These are phyloP conservation scores for Lethenteron reissneri DNA, from an alignment of 2,113 vertebrate species.

Conservation along the genomic window DNA sequence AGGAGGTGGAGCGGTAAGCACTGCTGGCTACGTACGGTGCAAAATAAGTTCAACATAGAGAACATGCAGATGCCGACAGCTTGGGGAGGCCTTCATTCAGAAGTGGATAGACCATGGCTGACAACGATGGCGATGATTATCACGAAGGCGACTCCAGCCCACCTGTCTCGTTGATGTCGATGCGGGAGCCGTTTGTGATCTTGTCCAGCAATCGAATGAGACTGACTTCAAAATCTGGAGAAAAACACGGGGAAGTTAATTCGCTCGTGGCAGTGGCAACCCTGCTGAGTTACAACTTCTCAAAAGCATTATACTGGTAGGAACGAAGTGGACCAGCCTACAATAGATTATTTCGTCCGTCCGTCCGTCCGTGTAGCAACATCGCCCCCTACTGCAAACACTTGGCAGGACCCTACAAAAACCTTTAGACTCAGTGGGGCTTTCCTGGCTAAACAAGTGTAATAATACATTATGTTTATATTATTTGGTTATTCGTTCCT, in stretches of 20 bases:
- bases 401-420: no score
- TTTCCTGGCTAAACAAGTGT: no score
- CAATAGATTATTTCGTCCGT: no score
- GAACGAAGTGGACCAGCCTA: no score
- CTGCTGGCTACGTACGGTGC: neutral
- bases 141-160: slow-evolving; percentile 11
- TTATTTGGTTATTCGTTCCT: no score
- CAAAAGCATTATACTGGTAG: neutral
- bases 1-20: neutral
- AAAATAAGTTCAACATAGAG: no score
- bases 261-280: slow-evolving; percentile 8
- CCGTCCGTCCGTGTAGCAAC: no score
- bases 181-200: slow-evolving; percentile 73
- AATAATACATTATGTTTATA: no score
- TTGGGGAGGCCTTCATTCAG: neutral
- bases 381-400: no score
- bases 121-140: slow-evolving; percentile 2
- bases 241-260: slow-evolving; percentile 7
- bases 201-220: slow-evolving; percentile 83
- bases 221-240: slow-evolving; percentile 79
- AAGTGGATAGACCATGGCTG: neutral
- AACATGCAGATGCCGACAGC: neutral
- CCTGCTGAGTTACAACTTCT: neutral
- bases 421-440: no score
- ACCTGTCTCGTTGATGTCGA: slow-evolving; percentile 98